Conservation (phyloP, 2,113 vertebrate species). For the Odocoileus virginianus region DNA sequence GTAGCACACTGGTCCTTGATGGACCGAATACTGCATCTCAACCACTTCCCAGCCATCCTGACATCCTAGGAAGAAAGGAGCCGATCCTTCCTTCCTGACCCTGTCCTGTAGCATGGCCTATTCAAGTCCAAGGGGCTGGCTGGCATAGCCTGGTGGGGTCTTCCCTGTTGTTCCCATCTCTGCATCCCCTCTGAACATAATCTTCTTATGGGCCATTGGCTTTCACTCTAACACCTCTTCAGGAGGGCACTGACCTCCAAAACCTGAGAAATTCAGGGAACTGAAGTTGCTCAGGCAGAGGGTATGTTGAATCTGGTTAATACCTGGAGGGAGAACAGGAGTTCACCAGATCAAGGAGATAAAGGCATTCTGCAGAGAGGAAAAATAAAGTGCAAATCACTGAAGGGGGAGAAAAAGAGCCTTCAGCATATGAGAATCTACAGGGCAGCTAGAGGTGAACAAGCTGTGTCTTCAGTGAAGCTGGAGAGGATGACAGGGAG, state of each 20-base stretch:
- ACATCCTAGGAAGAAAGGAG: not conserved
- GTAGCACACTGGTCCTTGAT: not conserved
- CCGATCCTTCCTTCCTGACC: not conserved
- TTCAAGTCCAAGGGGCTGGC: not conserved
- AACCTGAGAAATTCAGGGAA: not conserved
- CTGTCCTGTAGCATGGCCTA: accelerated
- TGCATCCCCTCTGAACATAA: not conserved
- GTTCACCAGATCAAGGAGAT: not conserved
- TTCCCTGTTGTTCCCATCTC: not conserved
- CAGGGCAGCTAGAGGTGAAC: not conserved
- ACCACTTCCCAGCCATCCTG: not conserved
- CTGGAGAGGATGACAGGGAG: not conserved
- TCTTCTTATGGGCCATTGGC: not conserved
- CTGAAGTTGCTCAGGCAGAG: not conserved
- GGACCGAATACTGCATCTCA: not conserved
- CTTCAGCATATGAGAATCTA: not conserved
- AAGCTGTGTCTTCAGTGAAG: not conserved
- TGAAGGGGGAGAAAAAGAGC: not conserved
- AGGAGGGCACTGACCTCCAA: not conserved
- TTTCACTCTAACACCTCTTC: not conserved
- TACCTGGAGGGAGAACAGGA: not conserved
- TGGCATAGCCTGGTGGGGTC: not conserved
- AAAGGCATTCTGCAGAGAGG: not conserved
- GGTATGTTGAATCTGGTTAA: not conserved
- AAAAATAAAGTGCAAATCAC: not conserved